Evolutionary conservation across 2,113 vertebrate species (phyloP).

Genomic region (Rhagologus leucostigma): DNA sequence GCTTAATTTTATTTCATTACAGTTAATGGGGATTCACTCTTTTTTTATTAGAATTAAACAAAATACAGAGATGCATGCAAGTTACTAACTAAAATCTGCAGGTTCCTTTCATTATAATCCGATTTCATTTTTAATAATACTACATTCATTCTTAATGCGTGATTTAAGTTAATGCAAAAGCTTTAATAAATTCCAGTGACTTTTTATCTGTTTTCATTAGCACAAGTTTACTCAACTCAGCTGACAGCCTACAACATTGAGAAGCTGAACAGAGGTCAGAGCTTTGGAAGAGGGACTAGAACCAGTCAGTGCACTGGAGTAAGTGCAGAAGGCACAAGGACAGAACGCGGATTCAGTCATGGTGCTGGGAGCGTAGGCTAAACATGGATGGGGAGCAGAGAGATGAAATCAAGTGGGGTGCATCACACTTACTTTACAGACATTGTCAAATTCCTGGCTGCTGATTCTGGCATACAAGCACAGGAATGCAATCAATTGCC

Average conservation of each 20-base stretch:
- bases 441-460: neutral
- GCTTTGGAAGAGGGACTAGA: neutral
- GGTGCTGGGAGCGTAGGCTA: accelerated
- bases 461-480: neutral
- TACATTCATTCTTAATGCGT: neutral
- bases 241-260: neutral
- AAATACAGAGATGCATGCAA: conserved; percentile 3
- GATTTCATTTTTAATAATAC: neutral
- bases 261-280: neutral
- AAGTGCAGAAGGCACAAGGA: neutral
- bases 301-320: neutral
- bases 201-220: conserved; percentile 51
- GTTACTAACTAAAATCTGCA: conserved; percentile 22
- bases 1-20: conserved; percentile 33
- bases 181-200: neutral
- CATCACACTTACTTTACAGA: neutral
- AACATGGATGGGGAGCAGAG: neutral
- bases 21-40: conserved; percentile 12
- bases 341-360: neutral
- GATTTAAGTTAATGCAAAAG: conserved; percentile 19
- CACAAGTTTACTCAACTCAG: conserved; percentile 33
- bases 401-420: neutral
- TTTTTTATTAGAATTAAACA: conserved; percentile 26
- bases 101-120: conserved; percentile 25
- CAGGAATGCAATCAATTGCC: neutral